Conservation (phyloP, 2,888 invertebrate genomes). For the Sipha maydis region DNA sequence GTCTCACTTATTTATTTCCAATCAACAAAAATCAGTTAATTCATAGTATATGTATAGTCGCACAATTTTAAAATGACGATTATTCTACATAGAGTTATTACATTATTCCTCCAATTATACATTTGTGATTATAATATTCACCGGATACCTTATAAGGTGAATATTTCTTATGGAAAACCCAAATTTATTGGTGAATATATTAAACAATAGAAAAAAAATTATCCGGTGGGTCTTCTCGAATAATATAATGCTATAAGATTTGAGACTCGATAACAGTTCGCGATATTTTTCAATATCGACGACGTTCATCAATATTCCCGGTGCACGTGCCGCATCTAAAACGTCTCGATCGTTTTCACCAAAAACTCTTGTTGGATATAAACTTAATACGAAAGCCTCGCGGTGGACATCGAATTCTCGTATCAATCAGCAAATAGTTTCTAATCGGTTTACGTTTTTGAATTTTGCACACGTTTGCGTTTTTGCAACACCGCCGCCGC, state of each 20-base stretch:
- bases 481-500: background rate
- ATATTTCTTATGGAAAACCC: too few relatives aligned
- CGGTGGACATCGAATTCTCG: background rate
- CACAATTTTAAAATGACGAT: too few relatives aligned
- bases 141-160: too few relatives aligned
- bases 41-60: too few relatives aligned
- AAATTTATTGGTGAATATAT: too few relatives aligned
- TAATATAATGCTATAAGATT: background rate
- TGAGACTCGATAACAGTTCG: background rate
- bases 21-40: too few relatives aligned
- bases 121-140: too few relatives aligned
- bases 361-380: background rate
- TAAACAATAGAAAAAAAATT: too few relatives aligned
- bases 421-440: background rate
- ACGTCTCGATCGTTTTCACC: background rate
- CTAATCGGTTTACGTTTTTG: background rate
- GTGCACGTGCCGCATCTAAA: background rate
- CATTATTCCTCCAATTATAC: too few relatives aligned
- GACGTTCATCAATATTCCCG: background rate
- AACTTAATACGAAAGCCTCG: background rate
- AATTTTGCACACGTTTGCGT: background rate
- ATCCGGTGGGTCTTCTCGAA: too few relatives aligned
- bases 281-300: background rate
- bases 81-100: too few relatives aligned
- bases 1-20: too few relatives aligned